Evolutionary conservation across 1,140 invertebrate species (phyloP).

Genomic region (Pseudomyrmex sp.): DNA sequence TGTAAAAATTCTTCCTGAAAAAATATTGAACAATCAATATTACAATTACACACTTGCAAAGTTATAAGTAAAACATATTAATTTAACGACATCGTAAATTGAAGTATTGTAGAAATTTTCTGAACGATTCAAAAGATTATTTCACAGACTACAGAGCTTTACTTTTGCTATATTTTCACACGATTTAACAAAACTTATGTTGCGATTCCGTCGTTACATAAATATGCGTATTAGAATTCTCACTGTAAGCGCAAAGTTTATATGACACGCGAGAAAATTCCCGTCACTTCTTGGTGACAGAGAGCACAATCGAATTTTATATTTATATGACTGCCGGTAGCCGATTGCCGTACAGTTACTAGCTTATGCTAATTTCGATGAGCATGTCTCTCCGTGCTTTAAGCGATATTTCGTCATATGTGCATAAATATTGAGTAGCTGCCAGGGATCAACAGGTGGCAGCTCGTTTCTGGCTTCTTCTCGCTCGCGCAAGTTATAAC

Average conservation of each 20-base stretch:
- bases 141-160: background rate
- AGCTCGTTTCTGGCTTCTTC: constrained; percentile 37
- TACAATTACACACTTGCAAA: no score
- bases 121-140: background rate
- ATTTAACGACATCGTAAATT: no score
- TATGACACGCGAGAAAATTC: constrained; percentile 21
- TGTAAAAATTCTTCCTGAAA: no score
- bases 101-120: background rate
- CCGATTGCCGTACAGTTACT: background rate
- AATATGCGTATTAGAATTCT: background rate
- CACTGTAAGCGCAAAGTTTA: constrained; percentile 16
- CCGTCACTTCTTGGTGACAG: constrained; percentile 11
- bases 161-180: background rate
- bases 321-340: constrained; percentile 32
- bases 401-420: constrained; percentile 40
- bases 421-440: constrained; percentile 60
- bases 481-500: constrained; percentile 39
- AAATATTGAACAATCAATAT: no score
- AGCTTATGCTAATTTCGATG: constrained; percentile 21
- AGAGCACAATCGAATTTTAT: background rate
- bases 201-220: background rate
- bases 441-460: constrained; percentile 67
- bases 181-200: constrained; percentile 31
- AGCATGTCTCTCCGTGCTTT: background rate
- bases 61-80: no score